Evolutionary conservation across 2,797 vertebrate species (phyloP), one percentile per base, ranked within the genome.

Genomic region (Eutrigla gurnardus): DNA sequence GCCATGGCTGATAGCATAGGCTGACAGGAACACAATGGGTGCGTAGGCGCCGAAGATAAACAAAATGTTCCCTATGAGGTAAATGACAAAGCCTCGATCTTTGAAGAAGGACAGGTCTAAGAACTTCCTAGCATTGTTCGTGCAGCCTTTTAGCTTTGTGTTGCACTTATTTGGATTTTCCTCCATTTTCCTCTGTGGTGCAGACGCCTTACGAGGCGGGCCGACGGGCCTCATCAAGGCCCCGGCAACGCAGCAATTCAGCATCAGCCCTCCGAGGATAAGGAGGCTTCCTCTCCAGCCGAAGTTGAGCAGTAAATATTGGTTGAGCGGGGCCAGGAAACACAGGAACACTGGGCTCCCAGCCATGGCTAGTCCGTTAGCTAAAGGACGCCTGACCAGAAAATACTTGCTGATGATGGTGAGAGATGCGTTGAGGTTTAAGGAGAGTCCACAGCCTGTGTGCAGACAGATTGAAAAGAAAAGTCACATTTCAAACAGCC

Each of bases 341-440:
- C 88, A 95, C 4, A 96, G 91, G 80, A 97, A 94, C 47, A 96
- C 95, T 0, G 95, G 95, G 84, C 95, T 96, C 53, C 95, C 94
- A 0, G 95, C 94, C 96, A 97, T 96, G 49, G 95, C 94, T 0
- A 96, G 89, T 71, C 96, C 95, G 0, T 97, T 96, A 0, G 94
- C 95, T 0, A 96, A 75, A 11, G 95, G 95, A 61, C 96, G 95
- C 81, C 65, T 95, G 76, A 86, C 92, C 70, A 94, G 59, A 78
- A 96, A 97, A 85, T 96, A 96, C 90, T 96, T 95, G 66, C 94
- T 95, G 88, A 96, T 94, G 80, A 97, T 96, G 82, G 95, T 96
- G 86, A 97, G 93, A 6, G 95, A 97, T 3, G 95, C 93, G 18
- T 96, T 95, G 60, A 97, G 96, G 90, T 97, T 96, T 73, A 97